Conservation (phyloP, 2,113 vertebrate species). For the Pavo muticus region DNA sequence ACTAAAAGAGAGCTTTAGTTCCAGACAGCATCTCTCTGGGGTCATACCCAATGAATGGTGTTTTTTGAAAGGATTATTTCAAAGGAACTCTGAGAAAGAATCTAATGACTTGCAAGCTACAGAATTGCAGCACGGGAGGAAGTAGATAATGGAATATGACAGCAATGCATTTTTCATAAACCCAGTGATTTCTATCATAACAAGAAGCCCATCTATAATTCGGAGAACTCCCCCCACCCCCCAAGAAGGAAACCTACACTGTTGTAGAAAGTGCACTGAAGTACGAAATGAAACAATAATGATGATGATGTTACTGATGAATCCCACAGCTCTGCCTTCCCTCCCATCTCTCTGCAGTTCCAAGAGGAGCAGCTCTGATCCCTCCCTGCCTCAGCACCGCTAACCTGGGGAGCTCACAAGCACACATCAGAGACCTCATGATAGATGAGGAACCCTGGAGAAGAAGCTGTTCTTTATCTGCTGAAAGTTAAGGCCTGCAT, state of each 20-base stretch:
- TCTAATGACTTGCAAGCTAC: constrained; percentile 68
- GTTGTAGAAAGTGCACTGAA: constrained; percentile 46
- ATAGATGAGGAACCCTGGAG: background rate
- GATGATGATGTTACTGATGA: constrained; percentile 66
- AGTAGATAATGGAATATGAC: constrained; percentile 69
- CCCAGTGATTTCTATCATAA: constrained; percentile 50
- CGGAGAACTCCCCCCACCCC: background rate
- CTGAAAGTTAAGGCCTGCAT: constrained; percentile 48
- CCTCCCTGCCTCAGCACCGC: background rate
- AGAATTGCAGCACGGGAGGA: constrained; percentile 66
- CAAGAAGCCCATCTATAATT: constrained; percentile 62
- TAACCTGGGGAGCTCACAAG: background rate
- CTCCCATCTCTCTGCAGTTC: constrained; percentile 26
- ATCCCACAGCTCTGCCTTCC: constrained; percentile 53
- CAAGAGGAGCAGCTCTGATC: background rate
- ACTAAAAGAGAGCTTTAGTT: constrained; percentile 56
- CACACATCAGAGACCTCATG: background rate
- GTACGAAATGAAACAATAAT: constrained; percentile 62
- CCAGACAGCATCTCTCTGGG: constrained; percentile 64
- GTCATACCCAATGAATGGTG: constrained; percentile 63
- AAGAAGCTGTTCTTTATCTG: constrained; percentile 60
- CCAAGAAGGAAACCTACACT: constrained; percentile 13
- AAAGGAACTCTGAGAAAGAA: constrained; percentile 64
- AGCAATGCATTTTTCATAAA: constrained; percentile 72
- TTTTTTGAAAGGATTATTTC: constrained; percentile 64